Evolutionary conservation across 2,888 invertebrate genomes (phyloP).

Genomic region (Ommatoiulus sabulosus): DNA sequence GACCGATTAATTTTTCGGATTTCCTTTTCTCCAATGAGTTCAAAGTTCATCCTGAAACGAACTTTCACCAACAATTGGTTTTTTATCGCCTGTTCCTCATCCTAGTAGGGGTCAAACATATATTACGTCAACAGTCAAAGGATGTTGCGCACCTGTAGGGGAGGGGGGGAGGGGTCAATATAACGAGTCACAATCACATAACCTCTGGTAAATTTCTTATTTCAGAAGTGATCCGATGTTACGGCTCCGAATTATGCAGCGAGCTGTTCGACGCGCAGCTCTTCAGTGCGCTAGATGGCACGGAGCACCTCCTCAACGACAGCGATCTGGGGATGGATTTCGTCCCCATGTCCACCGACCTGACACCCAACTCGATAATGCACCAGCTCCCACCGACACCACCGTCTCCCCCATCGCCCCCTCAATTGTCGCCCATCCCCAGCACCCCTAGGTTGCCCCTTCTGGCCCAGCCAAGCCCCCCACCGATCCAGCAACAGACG

Average conservation of each 20-base stretch:
- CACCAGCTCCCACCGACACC: conserved; percentile 25
- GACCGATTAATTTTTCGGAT: no score
- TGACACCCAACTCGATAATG: not conserved
- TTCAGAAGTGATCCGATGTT: conserved; percentile 59
- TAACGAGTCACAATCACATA: no score
- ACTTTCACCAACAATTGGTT: no score
- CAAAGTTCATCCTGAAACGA: no score
- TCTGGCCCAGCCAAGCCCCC: not conserved
- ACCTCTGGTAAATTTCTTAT: not conserved
- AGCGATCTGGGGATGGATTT: conserved; percentile 55
- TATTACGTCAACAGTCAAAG: no score
- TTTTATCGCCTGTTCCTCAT: no score
- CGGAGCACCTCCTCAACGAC: conserved; percentile 56
- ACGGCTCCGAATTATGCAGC: conserved; percentile 40
- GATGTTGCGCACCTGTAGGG: no score
- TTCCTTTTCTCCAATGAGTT: no score
- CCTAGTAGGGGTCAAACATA: no score
- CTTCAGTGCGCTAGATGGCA: conserved; percentile 48
- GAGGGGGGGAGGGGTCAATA: no score
- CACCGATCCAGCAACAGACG: conserved; percentile 54
- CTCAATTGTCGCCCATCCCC: not conserved
- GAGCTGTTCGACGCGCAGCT: conserved; percentile 59
- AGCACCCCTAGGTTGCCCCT: not conserved
- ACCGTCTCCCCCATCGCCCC: not conserved
- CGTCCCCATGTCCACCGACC: conserved; percentile 23